Evolutionary conservation across 64 coral and sea anemone genomes (phyloP).

Genomic region (Montipora sp.): DNA sequence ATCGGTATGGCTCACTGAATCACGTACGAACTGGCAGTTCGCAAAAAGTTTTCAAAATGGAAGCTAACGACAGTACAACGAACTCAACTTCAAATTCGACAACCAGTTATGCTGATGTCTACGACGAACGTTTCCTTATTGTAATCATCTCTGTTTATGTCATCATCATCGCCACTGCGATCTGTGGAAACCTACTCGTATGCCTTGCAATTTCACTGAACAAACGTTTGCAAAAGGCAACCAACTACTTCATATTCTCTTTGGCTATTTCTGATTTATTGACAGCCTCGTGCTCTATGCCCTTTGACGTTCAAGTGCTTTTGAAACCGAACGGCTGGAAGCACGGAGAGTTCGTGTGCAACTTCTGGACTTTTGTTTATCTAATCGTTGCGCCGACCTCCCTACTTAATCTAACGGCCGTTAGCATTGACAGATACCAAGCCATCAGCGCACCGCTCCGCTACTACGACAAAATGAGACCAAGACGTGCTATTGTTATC

Average conservation of each 20-base stretch:
- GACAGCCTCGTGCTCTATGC: slow-evolving; percentile 82
- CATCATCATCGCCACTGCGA: slow-evolving; percentile 58
- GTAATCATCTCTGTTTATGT: slow-evolving; percentile 1
- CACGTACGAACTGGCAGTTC: neutral
- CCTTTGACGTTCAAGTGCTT: slow-evolving; percentile 72
- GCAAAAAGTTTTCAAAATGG: neutral
- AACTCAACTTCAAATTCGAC: neutral
- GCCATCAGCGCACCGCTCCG: slow-evolving; percentile 77
- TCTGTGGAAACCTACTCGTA: slow-evolving; percentile 86
- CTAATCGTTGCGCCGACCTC: slow-evolving; percentile 87
- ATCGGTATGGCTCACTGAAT: neutral
- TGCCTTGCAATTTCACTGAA: slow-evolving; percentile 81
- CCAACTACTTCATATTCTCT: slow-evolving; percentile 92
- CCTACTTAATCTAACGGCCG: slow-evolving; percentile 84
- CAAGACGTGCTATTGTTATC: slow-evolving; percentile 43
- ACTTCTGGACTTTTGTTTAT: slow-evolving; percentile 80
- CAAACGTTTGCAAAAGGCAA: slow-evolving; percentile 57
- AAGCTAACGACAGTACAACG: neutral
- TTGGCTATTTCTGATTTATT: slow-evolving; percentile 84
- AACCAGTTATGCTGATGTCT: neutral
- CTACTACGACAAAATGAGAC: slow-evolving; percentile 57
- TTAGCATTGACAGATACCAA: slow-evolving; percentile 86
- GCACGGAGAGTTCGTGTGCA: slow-evolving; percentile 63
- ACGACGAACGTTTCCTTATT: slow-evolving; percentile 1
- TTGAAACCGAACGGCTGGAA: slow-evolving; percentile 50